Conservation (phyloP, 2,797 vertebrate species). For the Halcyon chelicuti region DNA sequence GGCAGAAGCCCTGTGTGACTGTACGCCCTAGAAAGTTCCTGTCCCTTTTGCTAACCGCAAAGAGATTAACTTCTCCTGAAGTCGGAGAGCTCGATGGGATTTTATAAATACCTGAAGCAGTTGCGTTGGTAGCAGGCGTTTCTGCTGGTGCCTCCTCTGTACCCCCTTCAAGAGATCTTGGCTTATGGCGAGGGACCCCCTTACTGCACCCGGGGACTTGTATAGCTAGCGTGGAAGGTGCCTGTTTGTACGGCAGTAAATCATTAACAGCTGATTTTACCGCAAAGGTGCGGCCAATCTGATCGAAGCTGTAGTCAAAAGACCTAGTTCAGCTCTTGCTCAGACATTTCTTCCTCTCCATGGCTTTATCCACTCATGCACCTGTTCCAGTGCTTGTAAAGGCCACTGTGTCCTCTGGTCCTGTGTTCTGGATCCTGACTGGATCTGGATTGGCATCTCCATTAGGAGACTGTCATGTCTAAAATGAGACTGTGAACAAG, state of each 20-base stretch:
- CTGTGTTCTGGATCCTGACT: neutral
- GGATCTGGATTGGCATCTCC: neutral
- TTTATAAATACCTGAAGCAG: constrained; percentile 58
- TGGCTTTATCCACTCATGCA: neutral
- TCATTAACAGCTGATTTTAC: constrained; percentile 57
- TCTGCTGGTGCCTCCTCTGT: neutral
- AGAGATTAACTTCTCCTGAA: neutral
- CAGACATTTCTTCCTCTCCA: neutral
- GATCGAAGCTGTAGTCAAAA: neutral
- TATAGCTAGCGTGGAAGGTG: neutral
- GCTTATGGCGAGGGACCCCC: neutral
- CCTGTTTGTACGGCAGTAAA: constrained; percentile 46
- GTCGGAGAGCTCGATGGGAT: neutral
- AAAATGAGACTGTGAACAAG: neutral
- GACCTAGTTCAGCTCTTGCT: neutral
- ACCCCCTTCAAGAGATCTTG: neutral
- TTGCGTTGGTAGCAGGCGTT: neutral
- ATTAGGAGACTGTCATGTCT: neutral
- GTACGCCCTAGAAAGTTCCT: neutral
- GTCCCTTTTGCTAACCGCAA: neutral
- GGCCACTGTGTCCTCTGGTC: neutral
- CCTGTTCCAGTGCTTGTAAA: neutral
- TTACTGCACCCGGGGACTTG: neutral
- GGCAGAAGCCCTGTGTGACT: neutral
- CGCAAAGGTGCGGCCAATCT: constrained; percentile 49